These are phyloP conservation scores for Diorhabda sublineata DNA, from an alignment of 1,140 invertebrate species.

Conservation along the genomic window DNA sequence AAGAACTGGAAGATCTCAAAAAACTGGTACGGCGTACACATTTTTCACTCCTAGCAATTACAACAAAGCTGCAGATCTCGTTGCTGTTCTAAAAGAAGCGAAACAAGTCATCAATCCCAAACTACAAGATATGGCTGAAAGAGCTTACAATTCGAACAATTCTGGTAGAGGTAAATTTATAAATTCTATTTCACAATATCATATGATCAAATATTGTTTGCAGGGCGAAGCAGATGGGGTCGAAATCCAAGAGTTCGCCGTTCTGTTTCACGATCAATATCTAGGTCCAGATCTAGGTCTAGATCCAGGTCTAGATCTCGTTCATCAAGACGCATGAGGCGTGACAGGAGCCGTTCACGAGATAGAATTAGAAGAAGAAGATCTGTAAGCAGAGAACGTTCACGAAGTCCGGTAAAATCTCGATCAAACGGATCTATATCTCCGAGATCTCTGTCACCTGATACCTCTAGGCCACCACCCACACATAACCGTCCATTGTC, in stretches of 20 bases:
- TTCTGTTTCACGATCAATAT: conserved; percentile 33
- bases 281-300: conserved; percentile 36
- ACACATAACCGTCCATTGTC: conserved; percentile 7
- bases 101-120: conserved; percentile 86
- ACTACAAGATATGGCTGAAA: conserved; percentile 60
- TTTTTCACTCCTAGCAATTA: conserved; percentile 94
- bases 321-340: conserved; percentile 27
- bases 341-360: conserved; percentile 28
- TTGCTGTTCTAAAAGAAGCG: conserved; percentile 89
- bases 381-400: conserved; percentile 11
- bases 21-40: conserved; percentile 97
- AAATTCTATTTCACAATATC: neutral
- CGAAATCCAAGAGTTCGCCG: conserved; percentile 30
- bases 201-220: neutral
- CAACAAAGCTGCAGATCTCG: conserved; percentile 88
- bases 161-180: conserved; percentile 30
- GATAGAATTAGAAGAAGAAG: conserved; percentile 29
- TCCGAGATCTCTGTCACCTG: neutral
- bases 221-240: conserved; percentile 38
- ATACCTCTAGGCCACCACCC: neutral
- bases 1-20: conserved; percentile 90
- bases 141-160: conserved; percentile 36
- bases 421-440: conserved; percentile 9
- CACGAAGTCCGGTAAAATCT: conserved; percentile 5
- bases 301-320: conserved; percentile 34